Evolutionary conservation across 2,113 vertebrate species (phyloP), one percentile per base, ranked within the genome.

Genomic region (Carollia perspicillata): DNA sequence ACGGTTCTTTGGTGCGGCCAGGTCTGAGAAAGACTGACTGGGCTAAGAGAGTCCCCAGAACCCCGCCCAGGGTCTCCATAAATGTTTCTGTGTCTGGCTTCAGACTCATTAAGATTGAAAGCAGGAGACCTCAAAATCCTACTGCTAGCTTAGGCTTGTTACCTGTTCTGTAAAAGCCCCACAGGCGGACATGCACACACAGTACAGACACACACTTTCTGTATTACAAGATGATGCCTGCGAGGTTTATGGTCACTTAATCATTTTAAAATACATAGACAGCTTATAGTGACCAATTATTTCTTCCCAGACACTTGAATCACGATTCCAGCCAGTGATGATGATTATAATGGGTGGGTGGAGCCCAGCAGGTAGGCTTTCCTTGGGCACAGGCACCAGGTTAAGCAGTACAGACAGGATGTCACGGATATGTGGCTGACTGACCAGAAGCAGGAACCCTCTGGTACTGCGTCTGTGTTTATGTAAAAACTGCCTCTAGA

Each of bases 1-100:
- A 22, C 26, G 44, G 65, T 55, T 78, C 92, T 37, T 80, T 1
- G 0, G 2, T 75, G 81, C 20, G 44, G 37, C n/a, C 20, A 68
- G 58, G 11, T 8, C 14, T 47, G 28, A 90, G 65, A 66, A 95
- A 87, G 16, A 47, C 6, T 8, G 26, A 28, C 6, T 16, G 33
- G 14, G 18, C 26, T 90, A 7, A 58, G 10, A 44, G 6, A 51
- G 44, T 75, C 16, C 33, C 77, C 53, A 60, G 81, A 30, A 26
- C 26, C 10, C 35, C 11, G 63, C 40, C 78, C 42, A 47, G 17
- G 55, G 23, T 58, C 49, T 69, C 86, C 42, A 66, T 53, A 49
- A 87, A 68, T 55, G 66, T 55, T 79, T 89, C 86, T 94, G 53
- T 47, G 77, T 28, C 49, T 87, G 80, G 55, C 72, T 93, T 93